Percentiles rank a stretch among this genome's conserved stretches.
Conservation (phyloP, 2,888 invertebrate genomes). For the Euphydryas editha region DNA sequence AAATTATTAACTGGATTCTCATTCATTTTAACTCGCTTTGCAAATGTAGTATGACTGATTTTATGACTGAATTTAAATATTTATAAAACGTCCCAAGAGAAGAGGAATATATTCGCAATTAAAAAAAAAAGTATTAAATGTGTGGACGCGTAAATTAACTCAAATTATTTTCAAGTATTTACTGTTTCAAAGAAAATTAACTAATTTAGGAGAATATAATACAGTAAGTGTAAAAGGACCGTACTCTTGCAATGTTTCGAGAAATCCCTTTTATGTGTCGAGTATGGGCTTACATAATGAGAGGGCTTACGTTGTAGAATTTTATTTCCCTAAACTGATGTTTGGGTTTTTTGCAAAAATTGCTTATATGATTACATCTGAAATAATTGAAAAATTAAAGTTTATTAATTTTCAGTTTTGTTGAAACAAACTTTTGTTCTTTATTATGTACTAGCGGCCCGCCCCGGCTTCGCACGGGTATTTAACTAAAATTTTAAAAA, state of each 20-base stretch:
- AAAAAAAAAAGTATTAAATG: neutral
- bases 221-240: conserved; percentile 17
- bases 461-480: too few species aligned
- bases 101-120: neutral
- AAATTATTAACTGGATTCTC: too few species aligned
- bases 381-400: too few species aligned
- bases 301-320: conserved; percentile 26
- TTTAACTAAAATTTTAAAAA: too few species aligned
- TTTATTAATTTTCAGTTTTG: too few species aligned
- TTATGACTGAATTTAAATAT: neutral
- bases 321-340: conserved; percentile 20
- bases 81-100: neutral
- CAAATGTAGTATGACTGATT: too few species aligned
- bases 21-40: too few species aligned
- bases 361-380: neutral
- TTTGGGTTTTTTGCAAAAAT: neutral
- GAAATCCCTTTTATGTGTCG: conserved; percentile 30
- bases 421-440: too few species aligned
- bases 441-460: too few species aligned
- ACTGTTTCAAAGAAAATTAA: neutral
- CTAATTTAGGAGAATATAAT: conserved; percentile 4
- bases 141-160: neutral
- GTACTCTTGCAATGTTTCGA: conserved; percentile 21
- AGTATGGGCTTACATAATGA: conserved; percentile 35
- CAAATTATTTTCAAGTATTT: neutral